Evolutionary conservation across 2,113 vertebrate species (phyloP), one percentile per base, ranked within the genome.

Genomic region (Marcusenius ussheri): DNA sequence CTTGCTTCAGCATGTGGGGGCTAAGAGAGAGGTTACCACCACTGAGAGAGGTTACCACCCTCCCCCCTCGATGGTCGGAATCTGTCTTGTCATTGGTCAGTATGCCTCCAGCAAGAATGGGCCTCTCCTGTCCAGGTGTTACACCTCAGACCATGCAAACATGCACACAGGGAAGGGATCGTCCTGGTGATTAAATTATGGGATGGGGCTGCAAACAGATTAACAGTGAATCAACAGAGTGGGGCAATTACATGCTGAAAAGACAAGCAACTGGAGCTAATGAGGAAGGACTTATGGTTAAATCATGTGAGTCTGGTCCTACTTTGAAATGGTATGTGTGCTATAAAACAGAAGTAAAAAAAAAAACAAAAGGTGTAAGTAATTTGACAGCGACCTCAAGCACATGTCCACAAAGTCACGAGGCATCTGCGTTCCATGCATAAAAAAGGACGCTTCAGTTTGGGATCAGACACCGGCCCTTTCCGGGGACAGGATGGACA

Each of bases 361-460:
- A 35, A 42, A 35, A 87, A 50, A 31, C 27, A 50, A 50, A 49
- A 10, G 49, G 27, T 39, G 85, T 51, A 17, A 51, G 31, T 15
- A 17, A 19, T 87, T 39, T 56, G 47, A 35, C 50, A 9, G 49
- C 13, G 2, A 87, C 31, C 50, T 19, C 27, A 39, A 27, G 50
- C 50, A 87, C n/a, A 53, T 39, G 49, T 51, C 19, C 8, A 47
- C 27, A 47, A 53, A 56, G 50, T 10, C 35, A 19, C 35, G 31
- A 47, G 92, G 94, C 94, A 95, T 95, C 95, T 95, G 95, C 90
- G 94, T 90, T 88, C 92, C 46, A 91, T 93, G 92, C 95, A 92
- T 91, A 91, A 89, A 90, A 46, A 87, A 56, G 90, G 85, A 92
- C 91, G 89, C 90, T 88, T 95, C 95, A 95, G 95, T 94, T 95